These are phyloP conservation scores for Plutomurus gul DNA, from an alignment of 1,140 invertebrate species.

Conservation along the genomic window DNA sequence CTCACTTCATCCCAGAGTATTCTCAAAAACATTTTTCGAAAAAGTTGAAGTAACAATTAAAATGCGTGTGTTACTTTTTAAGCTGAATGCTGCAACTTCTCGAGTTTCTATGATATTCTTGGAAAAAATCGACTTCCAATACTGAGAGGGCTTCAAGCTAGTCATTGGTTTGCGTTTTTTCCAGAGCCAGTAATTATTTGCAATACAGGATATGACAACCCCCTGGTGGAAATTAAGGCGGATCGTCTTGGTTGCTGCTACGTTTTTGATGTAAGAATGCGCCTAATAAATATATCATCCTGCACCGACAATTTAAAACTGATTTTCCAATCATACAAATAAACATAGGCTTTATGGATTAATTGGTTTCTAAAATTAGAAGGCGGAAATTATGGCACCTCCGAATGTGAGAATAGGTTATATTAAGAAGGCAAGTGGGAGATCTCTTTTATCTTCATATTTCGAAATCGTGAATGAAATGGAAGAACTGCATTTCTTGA, in stretches of 20 bases:
- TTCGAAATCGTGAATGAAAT: not conserved
- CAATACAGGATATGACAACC: not conserved
- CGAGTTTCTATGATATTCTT: not conserved
- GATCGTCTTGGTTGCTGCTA: not conserved
- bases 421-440: not conserved
- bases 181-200: not conserved
- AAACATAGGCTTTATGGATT: not conserved
- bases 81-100: conserved; percentile 15
- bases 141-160: not conserved
- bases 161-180: not conserved
- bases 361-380: not conserved
- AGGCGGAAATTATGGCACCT: not conserved
- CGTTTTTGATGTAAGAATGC: not conserved
- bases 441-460: not conserved
- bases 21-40: too few species aligned
- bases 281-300: not conserved
- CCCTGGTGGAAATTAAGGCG: not conserved
- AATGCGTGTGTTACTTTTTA: not conserved
- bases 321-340: not conserved
- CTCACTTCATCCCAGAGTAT: too few species aligned
- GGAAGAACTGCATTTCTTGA: not conserved
- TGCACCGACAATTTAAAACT: too few species aligned
- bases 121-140: not conserved
- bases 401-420: not conserved
- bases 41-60: too few species aligned